A percentile compares a stretch with the other conserved stretches of the same genome.
These are phyloP conservation scores for Argya squamiceps DNA, from an alignment of 2,797 vertebrate genomes.

Conservation along the genomic window DNA sequence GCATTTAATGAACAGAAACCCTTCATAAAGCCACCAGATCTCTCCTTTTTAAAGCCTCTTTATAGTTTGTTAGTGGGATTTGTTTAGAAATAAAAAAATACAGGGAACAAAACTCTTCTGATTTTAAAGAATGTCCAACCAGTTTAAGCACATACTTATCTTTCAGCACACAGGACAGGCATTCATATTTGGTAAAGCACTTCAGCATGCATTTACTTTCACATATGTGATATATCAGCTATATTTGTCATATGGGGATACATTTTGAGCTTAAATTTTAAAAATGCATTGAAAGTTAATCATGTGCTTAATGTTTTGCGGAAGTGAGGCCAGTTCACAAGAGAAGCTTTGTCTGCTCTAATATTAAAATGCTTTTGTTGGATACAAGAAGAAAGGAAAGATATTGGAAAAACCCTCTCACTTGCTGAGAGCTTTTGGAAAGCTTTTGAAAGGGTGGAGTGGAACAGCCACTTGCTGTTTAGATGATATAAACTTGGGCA, in stretches of 20 bases:
- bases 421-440: slow-evolving; percentile 11
- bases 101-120: not conserved
- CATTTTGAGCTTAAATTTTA: not conserved
- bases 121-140: not conserved
- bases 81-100: not conserved
- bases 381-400: not conserved
- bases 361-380: slow-evolving; percentile 1
- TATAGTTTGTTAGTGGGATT: not conserved
- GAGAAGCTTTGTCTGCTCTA: not conserved
- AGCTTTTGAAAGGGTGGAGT: slow-evolving; percentile 12
- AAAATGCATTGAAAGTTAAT: slow-evolving; percentile 12
- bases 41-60: not conserved
- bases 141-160: not conserved
- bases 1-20: not conserved
- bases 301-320: not conserved
- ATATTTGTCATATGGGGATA: not conserved
- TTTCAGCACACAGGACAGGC: not conserved
- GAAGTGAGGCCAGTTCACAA: not conserved
- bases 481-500: not conserved
- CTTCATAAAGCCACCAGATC: not conserved
- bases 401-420: not conserved
- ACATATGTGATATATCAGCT: slow-evolving; percentile 2
- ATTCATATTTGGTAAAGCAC: not conserved
- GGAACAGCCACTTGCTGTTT: slow-evolving; percentile 24
- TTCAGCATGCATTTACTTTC: not conserved